These are phyloP conservation scores for Monodelphis domestica DNA, from an alignment of 2,797 vertebrate species.

Conservation along the genomic window DNA sequence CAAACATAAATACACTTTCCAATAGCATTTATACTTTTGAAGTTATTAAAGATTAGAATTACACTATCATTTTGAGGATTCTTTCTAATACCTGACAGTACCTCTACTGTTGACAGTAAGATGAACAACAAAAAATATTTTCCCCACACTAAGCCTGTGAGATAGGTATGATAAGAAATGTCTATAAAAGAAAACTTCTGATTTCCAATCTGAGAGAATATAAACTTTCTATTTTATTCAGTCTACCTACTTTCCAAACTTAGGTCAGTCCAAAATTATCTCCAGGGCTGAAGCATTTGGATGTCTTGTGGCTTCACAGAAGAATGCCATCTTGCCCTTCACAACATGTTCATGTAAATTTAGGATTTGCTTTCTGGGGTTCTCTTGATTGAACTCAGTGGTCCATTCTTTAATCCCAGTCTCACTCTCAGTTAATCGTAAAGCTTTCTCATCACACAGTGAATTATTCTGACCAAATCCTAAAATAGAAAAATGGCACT, in stretches of 20 bases:
- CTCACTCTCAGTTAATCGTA: not conserved
- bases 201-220: not conserved
- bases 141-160: not conserved
- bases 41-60: not conserved
- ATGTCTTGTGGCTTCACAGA: not conserved
- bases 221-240: not conserved
- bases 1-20: not conserved
- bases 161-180: not conserved
- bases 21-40: not conserved
- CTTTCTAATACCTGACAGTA: not conserved
- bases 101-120: not conserved
- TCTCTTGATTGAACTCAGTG: not conserved
- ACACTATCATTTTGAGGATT: not conserved
- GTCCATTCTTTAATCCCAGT: not conserved
- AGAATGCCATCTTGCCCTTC: not conserved
- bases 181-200: not conserved
- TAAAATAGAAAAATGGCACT: not conserved
- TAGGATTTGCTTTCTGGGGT: not conserved
- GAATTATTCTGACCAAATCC: not conserved
- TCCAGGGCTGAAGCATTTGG: not conserved
- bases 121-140: not conserved
- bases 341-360: not conserved
- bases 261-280: not conserved
- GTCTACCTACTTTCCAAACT: not conserved
- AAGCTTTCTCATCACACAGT: not conserved